Base-by-base conservation (phyloP, 2,888 invertebrate genomes). In the Petrophora chlorosata region DNA sequence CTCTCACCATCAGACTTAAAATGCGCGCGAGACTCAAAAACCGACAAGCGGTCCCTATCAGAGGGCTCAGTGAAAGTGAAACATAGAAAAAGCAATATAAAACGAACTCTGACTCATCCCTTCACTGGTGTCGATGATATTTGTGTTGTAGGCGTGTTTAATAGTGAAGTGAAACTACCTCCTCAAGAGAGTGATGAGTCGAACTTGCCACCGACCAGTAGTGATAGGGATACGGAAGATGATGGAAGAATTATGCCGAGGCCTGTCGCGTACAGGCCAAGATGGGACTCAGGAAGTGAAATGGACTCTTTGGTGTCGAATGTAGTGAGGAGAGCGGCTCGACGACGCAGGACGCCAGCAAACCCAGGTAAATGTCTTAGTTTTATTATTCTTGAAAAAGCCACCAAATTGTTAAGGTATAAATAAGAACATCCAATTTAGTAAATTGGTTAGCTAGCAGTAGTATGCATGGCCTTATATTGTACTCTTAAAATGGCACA, bases 311-410 rank as follows among this genome's bases (percentile, higher is more conserved):
- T 92, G 35, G 93, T 93, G 57, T 92, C 93, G 3, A 92, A 92
- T 1, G 92, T 93, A 5, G 94, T 94, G 65, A 87, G 91, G 60
- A 92, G 93, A 76, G 93, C 94, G 50, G 92, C 94, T 19, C 89
- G 92, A 66, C 88, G 93, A 68, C 83, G 93, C 60, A 79, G 92
- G 70, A 84, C 82, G 82, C 81, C 89, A 44, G 80, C 83, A 61
- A 87, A 90, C 76, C 78, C 81, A 76, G 90, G 91, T 90, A 22
- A 73, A n/a, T n/a, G n/a, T n/a, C n/a, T n/a, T n/a, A n/a, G n/a
- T n/a, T n/a, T n/a, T n/a, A n/a, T n/a, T n/a, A n/a, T n/a, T n/a
- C n/a, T n/a, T n/a, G n/a, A n/a, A n/a, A n/a, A n/a, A n/a, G n/a
- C n/a, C n/a, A n/a, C n/a, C n/a, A n/a, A n/a, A n/a, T n/a, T n/a